Conservation (phyloP, 35 echinoderm and acorn worm genomes). For the Lytechinus variegatus region DNA sequence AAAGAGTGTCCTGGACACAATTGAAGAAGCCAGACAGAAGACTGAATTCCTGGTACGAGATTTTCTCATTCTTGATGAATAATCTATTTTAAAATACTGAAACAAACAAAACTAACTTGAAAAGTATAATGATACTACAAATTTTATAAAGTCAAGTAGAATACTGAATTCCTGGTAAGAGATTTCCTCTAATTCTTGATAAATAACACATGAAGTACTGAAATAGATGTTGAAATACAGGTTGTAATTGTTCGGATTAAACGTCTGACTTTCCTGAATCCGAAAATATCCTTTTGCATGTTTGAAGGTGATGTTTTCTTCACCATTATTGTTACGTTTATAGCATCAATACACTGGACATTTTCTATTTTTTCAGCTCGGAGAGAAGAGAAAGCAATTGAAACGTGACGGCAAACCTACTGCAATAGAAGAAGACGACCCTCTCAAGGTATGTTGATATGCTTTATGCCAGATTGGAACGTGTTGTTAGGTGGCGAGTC, state of each 20-base stretch:
- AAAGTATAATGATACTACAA: conserved; percentile 15
- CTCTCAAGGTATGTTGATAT: conserved; percentile 71
- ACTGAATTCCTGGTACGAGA: conserved; percentile 72
- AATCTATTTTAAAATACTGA: background rate
- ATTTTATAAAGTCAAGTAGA: conserved; percentile 90
- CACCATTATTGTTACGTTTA: background rate
- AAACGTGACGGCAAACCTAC: conserved; percentile 82
- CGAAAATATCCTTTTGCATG: background rate
- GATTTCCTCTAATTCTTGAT: background rate
- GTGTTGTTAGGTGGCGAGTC: too few relatives aligned
- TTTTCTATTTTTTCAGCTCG: conserved; percentile 53
- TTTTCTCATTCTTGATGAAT: background rate
- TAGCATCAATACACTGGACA: background rate
- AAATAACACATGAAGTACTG: background rate
- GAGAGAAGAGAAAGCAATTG: conserved; percentile 83
- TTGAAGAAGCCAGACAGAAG: conserved; percentile 93
- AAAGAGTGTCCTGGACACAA: conserved; percentile 73
- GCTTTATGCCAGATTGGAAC: too few relatives aligned
- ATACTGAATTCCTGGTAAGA: conserved; percentile 79
- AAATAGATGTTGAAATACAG: too few relatives aligned
- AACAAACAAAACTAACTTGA: too few relatives aligned
- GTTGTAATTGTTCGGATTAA: too few relatives aligned
- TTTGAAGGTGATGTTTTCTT: background rate
- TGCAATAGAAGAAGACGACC: conserved; percentile 88
- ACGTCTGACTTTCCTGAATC: background rate